Base-by-base conservation (phyloP, 53 echinoderm and acorn worm species). In the Stichopus horrens region DNA sequence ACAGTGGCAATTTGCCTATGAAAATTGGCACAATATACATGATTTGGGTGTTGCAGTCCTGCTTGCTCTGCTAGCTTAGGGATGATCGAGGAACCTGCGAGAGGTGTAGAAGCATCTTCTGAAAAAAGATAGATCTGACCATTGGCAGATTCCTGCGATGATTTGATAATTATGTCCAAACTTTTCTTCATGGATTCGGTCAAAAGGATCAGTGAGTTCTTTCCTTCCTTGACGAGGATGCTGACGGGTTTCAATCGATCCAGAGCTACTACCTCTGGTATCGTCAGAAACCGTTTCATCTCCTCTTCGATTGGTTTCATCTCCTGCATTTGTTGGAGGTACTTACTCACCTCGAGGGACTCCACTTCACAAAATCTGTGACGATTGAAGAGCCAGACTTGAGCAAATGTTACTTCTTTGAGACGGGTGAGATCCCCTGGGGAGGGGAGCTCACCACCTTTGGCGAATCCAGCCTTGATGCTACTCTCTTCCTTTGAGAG, bases 21-120 rank as follows among this genome's bases (percentile, higher is more conserved):
- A 0, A 90, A 59, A 23, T 93, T 93, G 5, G 93, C 90, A 53
- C 90, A 88, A 13, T 76, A 22, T 0, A 90, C 83, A 13, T 84
- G 75, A 22, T 90, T 84, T 54, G 93, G 90, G 55, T 92, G 87
- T 22, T 90, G 82, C 59, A 79, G 54, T 53, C 6, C 53, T 20
- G 88, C 86, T 7, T 23, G 74, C 1, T 71, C 19, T 5, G 93
- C 83, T 13, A 88, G 23, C 14, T 88, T 21, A 5, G 63, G n/a
- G 19, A 90, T 53, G 18, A 73, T 63, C 6, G 68, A 10, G 5
- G 22, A 74, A n/a, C 20, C n/a, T 21, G 22, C 51, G 0, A 90
- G 58, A 3, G 90, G 90, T 58, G 90, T 90, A 5, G 90, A 14
- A 8, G 90, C 90, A 23, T 20, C 90, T 9, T 58, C 86, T 5